Evolutionary conservation across 1,140 invertebrate species (phyloP), one percentile per base, ranked within the genome.

Genomic region (Bathynomus jamesi): DNA sequence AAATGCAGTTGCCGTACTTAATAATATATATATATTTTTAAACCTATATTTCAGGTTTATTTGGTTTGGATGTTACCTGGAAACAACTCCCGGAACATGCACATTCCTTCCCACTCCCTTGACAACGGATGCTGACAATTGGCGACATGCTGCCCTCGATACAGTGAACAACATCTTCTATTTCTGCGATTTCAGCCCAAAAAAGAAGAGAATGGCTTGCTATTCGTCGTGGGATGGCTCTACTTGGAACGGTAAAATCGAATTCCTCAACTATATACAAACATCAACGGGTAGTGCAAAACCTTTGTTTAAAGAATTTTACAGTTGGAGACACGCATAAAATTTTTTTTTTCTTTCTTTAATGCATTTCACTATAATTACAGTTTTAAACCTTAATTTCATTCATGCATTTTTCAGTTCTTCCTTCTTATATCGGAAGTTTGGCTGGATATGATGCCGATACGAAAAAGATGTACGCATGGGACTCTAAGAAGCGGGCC

Each of bases 221-320:
- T 73, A 65, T 71, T 73, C 63, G 5, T 40, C 71, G 21, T 7
- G 13, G 2, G 74, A 76, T 27, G 74, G 74, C 27, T 13, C 21
- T 13, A 67, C 71, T 21, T 76, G 74, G 74, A 73, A 61, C 21
- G 67, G 74, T 76, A 25, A n/a, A n/a, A n/a, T n/a, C n/a, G n/a
- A n/a, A n/a, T n/a, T n/a, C n/a, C n/a, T n/a, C n/a, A n/a, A n/a
- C n/a, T n/a, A n/a, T n/a, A n/a, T n/a, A n/a, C n/a, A n/a, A n/a
- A n/a, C n/a, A n/a, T n/a, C n/a, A 73, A 31, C 21, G 27, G 27
- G 0, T 3, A n/a, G 8, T 7, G 0, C 17, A n/a, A 1, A 11
- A 3, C 3, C 21, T 24, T 10, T 3, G 60, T 2, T 24, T 24
- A 4, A 61, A 61, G 28, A 60, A n/a, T n/a, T 24, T n/a, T 24